These are phyloP conservation scores for Rhinoderma darwinii DNA, from an alignment of 2,113 vertebrate species.

Conservation along the genomic window DNA sequence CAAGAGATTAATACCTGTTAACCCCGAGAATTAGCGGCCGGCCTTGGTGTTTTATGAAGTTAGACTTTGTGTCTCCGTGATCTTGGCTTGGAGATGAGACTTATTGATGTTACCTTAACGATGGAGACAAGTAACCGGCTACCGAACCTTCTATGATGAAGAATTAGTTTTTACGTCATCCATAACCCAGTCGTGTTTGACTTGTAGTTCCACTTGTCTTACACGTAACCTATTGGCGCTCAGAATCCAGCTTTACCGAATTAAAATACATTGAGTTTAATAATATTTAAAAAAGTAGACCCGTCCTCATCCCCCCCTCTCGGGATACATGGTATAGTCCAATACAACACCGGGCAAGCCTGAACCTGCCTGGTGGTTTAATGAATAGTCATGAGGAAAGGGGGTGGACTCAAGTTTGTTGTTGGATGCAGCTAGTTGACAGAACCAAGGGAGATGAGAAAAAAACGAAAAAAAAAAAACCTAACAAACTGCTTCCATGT, in stretches of 20 bases:
- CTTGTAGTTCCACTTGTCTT: background rate
- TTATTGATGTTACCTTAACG: constrained; percentile 17
- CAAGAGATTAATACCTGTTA: constrained; percentile 16
- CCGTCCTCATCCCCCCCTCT: constrained; percentile 60
- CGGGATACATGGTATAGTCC: constrained; percentile 76
- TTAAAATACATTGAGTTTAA: rapidly evolving
- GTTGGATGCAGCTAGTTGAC: constrained; percentile 87
- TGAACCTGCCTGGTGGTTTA: constrained; percentile 81
- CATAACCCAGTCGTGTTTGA: background rate
- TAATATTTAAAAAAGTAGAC: constrained; percentile 28
- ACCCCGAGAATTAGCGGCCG: constrained; percentile 7
- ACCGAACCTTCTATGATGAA: background rate
- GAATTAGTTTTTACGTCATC: background rate
- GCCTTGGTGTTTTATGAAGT: constrained; percentile 15
- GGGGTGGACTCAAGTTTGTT: constrained; percentile 84
- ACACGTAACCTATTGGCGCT: rapidly evolving
- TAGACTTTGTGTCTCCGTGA: constrained; percentile 7
- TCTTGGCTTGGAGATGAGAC: constrained; percentile 41
- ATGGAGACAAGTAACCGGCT: background rate
- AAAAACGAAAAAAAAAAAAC: constrained; percentile 70
- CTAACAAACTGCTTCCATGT: constrained; percentile 63
- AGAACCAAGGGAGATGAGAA: constrained; percentile 76
- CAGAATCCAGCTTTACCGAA: background rate
- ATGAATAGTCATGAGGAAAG: constrained; percentile 91
- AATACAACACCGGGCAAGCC: constrained; percentile 84